These are phyloP conservation scores for Pipistrellus nathusii DNA, from an alignment of 2,797 vertebrate species.

Conservation along the genomic window DNA sequence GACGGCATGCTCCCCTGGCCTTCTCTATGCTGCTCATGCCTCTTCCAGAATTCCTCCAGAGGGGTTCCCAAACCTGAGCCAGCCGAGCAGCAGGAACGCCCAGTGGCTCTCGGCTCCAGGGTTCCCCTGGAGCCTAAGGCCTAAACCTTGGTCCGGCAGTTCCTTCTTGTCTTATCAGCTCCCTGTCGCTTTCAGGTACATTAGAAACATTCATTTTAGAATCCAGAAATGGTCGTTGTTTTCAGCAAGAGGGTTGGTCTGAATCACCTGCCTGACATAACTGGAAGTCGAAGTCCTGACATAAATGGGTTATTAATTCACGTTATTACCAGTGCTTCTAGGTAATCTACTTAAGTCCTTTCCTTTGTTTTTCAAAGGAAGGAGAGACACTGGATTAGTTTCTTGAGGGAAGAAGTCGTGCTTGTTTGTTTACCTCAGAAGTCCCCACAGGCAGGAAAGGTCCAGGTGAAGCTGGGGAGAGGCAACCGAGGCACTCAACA, in stretches of 20 bases:
- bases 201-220: conserved; percentile 23
- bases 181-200: background rate
- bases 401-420: conserved; percentile 2
- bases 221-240: background rate
- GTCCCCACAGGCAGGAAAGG: background rate
- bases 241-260: background rate
- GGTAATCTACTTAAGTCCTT: conserved; percentile 74
- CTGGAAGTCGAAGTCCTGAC: conserved; percentile 4
- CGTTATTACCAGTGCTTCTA: conserved; percentile 52
- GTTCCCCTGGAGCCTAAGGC: background rate
- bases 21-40: background rate
- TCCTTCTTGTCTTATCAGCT: background rate
- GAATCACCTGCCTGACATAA: background rate
- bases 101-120: background rate
- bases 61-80: background rate
- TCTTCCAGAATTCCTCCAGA: background rate
- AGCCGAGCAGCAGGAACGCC: background rate
- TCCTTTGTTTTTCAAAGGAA: conserved; percentile 66
- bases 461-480: background rate
- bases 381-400: conserved; percentile 37
- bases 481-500: background rate
- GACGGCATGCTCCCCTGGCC: background rate
- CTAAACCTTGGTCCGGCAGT: background rate
- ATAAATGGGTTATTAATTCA: conserved; percentile 66
- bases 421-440: background rate